Base-by-base conservation (phyloP, 1,140 invertebrate genomes). In the Dreissena rostriformis region DNA sequence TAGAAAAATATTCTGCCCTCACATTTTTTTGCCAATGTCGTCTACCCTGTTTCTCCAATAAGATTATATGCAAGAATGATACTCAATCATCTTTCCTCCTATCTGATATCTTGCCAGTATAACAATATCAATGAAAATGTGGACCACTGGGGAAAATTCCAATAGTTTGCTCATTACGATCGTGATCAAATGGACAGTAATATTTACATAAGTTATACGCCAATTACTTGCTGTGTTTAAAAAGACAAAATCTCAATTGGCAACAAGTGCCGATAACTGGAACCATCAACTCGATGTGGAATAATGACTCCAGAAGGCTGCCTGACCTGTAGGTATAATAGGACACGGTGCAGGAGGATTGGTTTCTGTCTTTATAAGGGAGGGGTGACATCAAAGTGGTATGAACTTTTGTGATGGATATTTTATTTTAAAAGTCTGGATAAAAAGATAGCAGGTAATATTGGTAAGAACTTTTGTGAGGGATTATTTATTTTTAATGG, bases 241-340 rank as follows among this genome's bases (percentile, higher is more conserved):
- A 76, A 39, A 63, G 74, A 76, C 74, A 76, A 76, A 76, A 76
- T 63, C 74, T 65, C 74, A 63, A 76, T 76, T 76, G 53, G 53
- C 22, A 28, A 24, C 39, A 39, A 39, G 39, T 39, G 39, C 8
- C 39, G 39, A 39, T 39, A 39, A 39, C 39, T 39, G 39, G 39
- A 8, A 39, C 39, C 2, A 39, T 39, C 8, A 5, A n/a, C 8
- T 39, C 39, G 57, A 61, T 61, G 57, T 61, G 22, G 57, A 6
- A 24, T 61, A 61, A 61, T n/a, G 57, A 61, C 22, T n/a, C 57
- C 57, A 61, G 57, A 61, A 19, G 57, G 6, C 57, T 24, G 22
- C 22, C 2, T n/a, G 57, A 61, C 17, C 57, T 39, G 39, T 39
- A 39, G 57, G 57, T n/a, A 24, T n/a, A 61, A 11, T 61, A 12